Evolutionary conservation across 2,113 vertebrate genomes (phyloP).

Genomic region (Brachyhypopomus gauderio): DNA sequence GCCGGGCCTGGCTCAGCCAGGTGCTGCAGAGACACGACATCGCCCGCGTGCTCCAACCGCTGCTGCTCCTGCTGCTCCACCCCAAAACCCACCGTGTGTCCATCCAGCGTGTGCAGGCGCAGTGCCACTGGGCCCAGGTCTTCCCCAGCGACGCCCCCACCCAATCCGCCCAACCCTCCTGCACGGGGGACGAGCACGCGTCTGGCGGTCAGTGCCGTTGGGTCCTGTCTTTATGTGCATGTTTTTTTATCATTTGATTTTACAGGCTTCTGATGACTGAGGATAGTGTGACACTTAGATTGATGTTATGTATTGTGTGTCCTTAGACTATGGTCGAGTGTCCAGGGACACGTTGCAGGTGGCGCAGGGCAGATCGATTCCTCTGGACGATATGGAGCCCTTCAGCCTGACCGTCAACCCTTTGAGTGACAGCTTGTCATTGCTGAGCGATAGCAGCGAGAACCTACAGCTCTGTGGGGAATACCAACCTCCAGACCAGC

Average conservation of each 20-base stretch:
- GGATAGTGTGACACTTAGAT: neutral
- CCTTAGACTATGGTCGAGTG: constrained; percentile 74
- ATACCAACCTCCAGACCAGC: constrained; percentile 85
- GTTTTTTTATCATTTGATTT: neutral
- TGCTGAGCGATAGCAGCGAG: constrained; percentile 95
- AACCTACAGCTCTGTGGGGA: constrained; percentile 87
- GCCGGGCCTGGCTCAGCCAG: constrained; percentile 95
- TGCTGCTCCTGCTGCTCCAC: constrained; percentile 92
- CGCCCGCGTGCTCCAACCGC: constrained; percentile 92
- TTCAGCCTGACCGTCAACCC: constrained; percentile 97
- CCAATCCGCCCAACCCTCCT: constrained; percentile 65
- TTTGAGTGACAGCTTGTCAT: constrained; percentile 90
- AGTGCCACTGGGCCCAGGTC: constrained; percentile 84
- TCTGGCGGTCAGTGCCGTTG: constrained; percentile 76
- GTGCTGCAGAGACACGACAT: constrained; percentile 98
- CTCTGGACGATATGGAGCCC: constrained; percentile 91
- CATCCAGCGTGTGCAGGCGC: constrained; percentile 92
- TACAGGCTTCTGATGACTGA: neutral
- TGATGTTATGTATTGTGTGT: constrained; percentile 7
- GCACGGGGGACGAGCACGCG: constrained; percentile 78
- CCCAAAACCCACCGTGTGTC: constrained; percentile 97
- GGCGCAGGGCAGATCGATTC: constrained; percentile 71
- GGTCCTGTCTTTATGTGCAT: neutral
- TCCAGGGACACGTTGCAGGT: constrained; percentile 60
- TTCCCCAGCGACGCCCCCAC: constrained; percentile 66